A percentile compares a stretch with the other conserved stretches of the same genome.
Evolutionary conservation across 2,113 vertebrate species (phyloP).

Genomic region (Chionodraco myersi): DNA sequence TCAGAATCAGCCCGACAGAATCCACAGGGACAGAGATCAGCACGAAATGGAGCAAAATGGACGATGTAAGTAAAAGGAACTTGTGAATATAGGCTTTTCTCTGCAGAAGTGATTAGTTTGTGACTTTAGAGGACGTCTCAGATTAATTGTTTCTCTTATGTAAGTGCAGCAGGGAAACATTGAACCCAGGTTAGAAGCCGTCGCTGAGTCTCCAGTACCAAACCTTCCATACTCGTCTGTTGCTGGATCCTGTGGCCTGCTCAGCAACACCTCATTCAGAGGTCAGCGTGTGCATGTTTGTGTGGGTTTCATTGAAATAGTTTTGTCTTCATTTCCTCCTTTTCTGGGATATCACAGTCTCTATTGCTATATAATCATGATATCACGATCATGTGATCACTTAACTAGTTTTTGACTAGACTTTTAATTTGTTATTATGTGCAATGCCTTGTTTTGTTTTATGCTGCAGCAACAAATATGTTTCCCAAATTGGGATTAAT

Average conservation of each 20-base stretch:
- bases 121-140: not conserved
- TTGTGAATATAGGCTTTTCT: not conserved
- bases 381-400: not conserved
- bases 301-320: too few species aligned
- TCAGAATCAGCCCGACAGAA: conserved; percentile 6
- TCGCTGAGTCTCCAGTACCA: conserved; percentile 55
- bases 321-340: too few species aligned
- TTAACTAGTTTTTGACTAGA: not conserved
- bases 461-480: too few species aligned
- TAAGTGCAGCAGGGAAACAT: conserved; percentile 69
- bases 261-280: conserved; percentile 75
- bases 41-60: conserved; percentile 66
- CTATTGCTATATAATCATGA: too few species aligned
- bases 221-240: conserved; percentile 70
- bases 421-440: too few species aligned
- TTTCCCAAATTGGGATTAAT: too few species aligned
- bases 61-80: conserved; percentile 79
- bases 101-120: not conserved
- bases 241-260: conserved; percentile 57
- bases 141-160: not conserved
- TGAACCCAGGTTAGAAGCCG: conserved; percentile 68
- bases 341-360: too few species aligned
- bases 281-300: conserved; percentile 32
- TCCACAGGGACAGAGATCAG: conserved; percentile 59
- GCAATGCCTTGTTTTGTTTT: too few species aligned